Conservation (phyloP, 2,888 invertebrate species). For the Vannuccia rotundouncinata region DNA sequence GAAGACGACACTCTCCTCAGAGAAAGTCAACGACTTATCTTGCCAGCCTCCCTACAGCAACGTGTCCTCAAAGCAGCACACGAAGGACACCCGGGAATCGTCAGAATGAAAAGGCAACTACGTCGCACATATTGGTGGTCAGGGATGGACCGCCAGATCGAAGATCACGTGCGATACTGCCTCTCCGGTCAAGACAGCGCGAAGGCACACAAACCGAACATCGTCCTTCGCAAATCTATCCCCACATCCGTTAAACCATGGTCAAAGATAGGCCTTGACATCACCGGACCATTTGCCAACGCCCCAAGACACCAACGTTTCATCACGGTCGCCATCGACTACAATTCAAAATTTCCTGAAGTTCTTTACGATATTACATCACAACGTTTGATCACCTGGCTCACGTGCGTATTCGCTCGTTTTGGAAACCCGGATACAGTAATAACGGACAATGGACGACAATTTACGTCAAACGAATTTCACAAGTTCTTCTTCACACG, state of each 20-base stretch:
- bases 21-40: background rate
- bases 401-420: slow-evolving; percentile 15
- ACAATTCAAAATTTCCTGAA: slow-evolving; percentile 26
- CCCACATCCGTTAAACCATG: background rate
- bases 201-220: background rate
- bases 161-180: slow-evolving; percentile 29
- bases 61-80: background rate
- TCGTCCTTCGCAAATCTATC: background rate
- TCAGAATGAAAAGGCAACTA: slow-evolving; percentile 11
- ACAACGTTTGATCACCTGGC: background rate
- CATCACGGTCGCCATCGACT: slow-evolving; percentile 6
- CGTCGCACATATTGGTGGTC: slow-evolving; percentile 25
- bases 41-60: background rate
- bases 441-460: slow-evolving; percentile 30
- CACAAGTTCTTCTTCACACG: background rate
- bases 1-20: no score
- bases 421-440: slow-evolving; percentile 27
- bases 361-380: slow-evolving; percentile 1
- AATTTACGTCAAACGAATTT: slow-evolving; percentile 36
- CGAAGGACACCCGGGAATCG: slow-evolving; percentile 29
- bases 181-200: slow-evolving; percentile 30
- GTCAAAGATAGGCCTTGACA: slow-evolving; percentile 25
- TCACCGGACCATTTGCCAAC: slow-evolving; percentile 23
- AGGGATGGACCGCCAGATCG: slow-evolving; percentile 17
- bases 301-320: slow-evolving; percentile 17